These are phyloP conservation scores for Leptopilina drosophilae DNA, from an alignment of 2,888 invertebrate species.

Conservation along the genomic window DNA sequence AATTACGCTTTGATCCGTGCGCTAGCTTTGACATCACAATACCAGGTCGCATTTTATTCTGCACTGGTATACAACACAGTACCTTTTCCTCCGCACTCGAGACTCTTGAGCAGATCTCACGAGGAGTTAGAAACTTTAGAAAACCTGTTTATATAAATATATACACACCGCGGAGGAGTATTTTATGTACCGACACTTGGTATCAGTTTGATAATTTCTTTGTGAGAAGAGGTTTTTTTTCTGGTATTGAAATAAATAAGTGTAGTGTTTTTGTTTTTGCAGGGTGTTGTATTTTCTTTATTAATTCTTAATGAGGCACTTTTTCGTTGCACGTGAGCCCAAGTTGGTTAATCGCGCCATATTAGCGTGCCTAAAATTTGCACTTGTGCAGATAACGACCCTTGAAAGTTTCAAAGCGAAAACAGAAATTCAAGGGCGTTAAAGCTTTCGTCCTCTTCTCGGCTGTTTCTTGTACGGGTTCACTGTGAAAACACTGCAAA, in stretches of 20 bases:
- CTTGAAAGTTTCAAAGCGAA: slow-evolving; percentile 38
- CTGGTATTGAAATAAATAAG: too few relatives aligned
- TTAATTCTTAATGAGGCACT: slow-evolving; percentile 23
- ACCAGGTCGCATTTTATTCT: slow-evolving; percentile 30
- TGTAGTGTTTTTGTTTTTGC: too few relatives aligned
- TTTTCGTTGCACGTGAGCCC: slow-evolving; percentile 17
- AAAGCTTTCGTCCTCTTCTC: slow-evolving; percentile 30
- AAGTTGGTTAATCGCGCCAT: slow-evolving; percentile 20
- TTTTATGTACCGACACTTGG: too few relatives aligned
- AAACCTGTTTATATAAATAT: slow-evolving; percentile 25
- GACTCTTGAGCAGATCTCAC: neutral
- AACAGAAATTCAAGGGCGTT: slow-evolving; percentile 38
- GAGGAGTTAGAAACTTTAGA: slow-evolving; percentile 21
- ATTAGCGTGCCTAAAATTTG: slow-evolving; percentile 40
- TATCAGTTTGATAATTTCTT: slow-evolving; percentile 1
- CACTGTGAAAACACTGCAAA: too few relatives aligned
- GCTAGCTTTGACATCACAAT: slow-evolving; percentile 26
- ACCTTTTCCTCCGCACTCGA: slow-evolving; percentile 10
- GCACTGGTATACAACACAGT: neutral
- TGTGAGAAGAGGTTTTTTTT: neutral
- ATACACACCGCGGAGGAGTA: neutral
- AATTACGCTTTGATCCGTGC: slow-evolving; percentile 32
- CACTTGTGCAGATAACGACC: slow-evolving; percentile 40
- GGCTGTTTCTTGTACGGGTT: slow-evolving; percentile 7
- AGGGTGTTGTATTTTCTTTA: neutral